Evolutionary conservation across 2,113 vertebrate species (phyloP), one percentile per base, ranked within the genome.

Genomic region (Origma solitaria): DNA sequence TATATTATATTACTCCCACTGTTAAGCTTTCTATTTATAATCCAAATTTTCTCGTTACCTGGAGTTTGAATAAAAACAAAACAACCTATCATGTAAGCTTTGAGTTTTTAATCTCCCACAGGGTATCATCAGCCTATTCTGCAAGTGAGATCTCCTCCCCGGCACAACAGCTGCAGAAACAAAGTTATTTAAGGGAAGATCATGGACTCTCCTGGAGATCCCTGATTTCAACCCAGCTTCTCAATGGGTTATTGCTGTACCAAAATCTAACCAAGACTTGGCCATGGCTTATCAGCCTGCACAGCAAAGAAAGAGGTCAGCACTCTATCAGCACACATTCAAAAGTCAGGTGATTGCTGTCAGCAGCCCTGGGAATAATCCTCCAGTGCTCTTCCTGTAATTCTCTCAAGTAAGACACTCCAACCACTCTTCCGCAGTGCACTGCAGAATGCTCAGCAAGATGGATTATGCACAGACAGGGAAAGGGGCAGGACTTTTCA

Each of bases 21-120:
- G 93, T 96, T 95, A 88, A 93, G 65, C 72, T 50, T 95, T 78
- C 97, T 97, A 96, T 96, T 97, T 95, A 96, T 96, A 97, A 60
- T 57, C 51, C 82, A 81, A 53, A 91, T 97, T 95, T 93, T 85
- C 92, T 86, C 38, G 95, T 96, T 96, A 97, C 96, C 95, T 96
- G 95, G 82, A 75, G 77, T 94, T 96, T 24, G 5, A 90, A 91
- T 62, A 82, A 84, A 94, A 97, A 96, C 93, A 96, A 93, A 96
- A 49, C 92, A 80, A 86, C 13, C 61, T 58, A 54, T 60, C 60
- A 64, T 35, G 35, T 64, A 66, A 66, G 31, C 79, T 81, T 16
- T 44, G 18, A 33, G 49, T 14, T 95, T 81, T 83, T 70, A 49
- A 93, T 56, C 76, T n/a, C 30, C 53, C 28, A 15, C 27, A 42